A percentile compares a stretch with the other conserved stretches of the same genome.
Evolutionary conservation across 2,113 vertebrate genomes (phyloP).

Genomic region (Galeopterus variegatus): DNA sequence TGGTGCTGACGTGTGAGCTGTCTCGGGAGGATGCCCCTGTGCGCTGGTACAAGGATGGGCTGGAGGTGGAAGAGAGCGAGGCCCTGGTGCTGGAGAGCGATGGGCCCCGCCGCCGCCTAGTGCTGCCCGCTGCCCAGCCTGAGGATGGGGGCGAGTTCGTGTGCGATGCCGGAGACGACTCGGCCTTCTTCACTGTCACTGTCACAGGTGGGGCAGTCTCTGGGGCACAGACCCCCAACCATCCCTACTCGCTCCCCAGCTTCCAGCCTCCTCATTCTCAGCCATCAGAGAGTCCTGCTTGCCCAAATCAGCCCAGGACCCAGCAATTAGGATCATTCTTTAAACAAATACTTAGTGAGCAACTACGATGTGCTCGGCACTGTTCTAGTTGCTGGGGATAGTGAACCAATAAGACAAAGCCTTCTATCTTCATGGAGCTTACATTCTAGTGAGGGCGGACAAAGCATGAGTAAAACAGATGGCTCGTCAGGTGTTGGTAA

Average conservation of each 20-base stretch:
- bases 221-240: not conserved
- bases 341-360: not conserved
- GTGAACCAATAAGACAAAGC: not conserved
- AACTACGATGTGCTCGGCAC: not conserved
- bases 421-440: not conserved
- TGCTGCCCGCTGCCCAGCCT: slow-evolving; percentile 92
- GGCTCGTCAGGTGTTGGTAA: not conserved
- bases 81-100: slow-evolving; percentile 93
- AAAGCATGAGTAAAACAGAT: not conserved
- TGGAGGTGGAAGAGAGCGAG: slow-evolving; percentile 93
- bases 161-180: slow-evolving; percentile 95
- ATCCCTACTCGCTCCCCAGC: not conserved
- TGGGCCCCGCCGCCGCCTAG: slow-evolving; percentile 90
- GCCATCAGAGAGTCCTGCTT: not conserved
- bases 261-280: not conserved
- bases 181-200: slow-evolving; percentile 94
- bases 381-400: not conserved
- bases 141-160: slow-evolving; percentile 95
- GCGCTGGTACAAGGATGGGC: slow-evolving; percentile 95
- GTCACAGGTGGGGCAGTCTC: slow-evolving; percentile 92
- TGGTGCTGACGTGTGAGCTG: slow-evolving; percentile 95
- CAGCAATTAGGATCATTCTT: not conserved
- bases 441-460: not conserved
- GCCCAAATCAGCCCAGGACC: not conserved
- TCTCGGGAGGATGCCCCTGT: slow-evolving; percentile 90